phyloP scores from a whole-genome alignment of 1,140 invertebrate species.

The Lepidotrigona ventralis region DNA sequence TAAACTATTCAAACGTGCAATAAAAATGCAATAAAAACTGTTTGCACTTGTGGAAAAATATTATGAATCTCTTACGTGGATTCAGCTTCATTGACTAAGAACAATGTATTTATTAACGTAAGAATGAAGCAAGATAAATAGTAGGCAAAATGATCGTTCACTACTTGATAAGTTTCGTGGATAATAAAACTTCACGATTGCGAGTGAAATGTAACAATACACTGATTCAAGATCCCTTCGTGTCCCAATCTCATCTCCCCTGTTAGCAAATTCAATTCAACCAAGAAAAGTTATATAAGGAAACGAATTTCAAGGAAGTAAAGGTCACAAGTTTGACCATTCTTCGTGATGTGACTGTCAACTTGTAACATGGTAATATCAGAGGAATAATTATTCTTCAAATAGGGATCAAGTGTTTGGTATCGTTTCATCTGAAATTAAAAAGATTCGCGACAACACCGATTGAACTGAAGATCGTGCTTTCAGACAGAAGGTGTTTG shows the following conservation, averaged over 20 bases:
- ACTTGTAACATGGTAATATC: background rate
- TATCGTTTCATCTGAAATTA: too few species aligned
- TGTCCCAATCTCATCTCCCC: background rate
- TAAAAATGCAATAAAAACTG: too few species aligned
- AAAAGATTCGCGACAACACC: background rate
- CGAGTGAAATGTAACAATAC: too few species aligned
- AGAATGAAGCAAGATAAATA: too few species aligned
- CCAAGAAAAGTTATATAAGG: constrained; percentile 6
- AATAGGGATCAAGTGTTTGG: background rate
- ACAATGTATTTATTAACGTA: too few species aligned
- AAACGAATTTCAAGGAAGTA: background rate
- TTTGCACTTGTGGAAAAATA: too few species aligned
- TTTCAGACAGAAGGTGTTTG: too few species aligned
- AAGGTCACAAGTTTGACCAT: constrained; percentile 16
- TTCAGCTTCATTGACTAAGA: too few species aligned
- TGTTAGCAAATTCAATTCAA: background rate
- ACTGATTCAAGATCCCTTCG: background rate
- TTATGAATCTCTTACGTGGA: too few species aligned
- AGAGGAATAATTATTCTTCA: background rate
- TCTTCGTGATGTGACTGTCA: background rate
- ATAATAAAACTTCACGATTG: background rate
- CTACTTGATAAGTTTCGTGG: background rate
- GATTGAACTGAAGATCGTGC: background rate
- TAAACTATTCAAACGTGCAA: too few species aligned
- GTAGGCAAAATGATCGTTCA: background rate